Evolutionary conservation across 1,140 invertebrate species (phyloP).

Genomic region (Trinorchestia longiramus): DNA sequence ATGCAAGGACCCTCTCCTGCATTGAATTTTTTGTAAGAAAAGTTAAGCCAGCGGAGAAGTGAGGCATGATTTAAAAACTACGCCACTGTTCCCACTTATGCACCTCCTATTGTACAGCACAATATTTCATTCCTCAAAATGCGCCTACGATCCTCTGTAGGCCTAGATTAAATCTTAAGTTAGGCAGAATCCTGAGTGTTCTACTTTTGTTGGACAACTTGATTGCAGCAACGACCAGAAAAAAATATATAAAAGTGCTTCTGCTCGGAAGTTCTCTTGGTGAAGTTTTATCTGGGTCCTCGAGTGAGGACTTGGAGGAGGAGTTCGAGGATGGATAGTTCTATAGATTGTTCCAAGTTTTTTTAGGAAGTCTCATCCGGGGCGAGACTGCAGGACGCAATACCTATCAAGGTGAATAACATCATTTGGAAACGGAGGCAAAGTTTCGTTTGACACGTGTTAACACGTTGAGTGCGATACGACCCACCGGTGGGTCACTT

Average conservation of each 20-base stretch:
- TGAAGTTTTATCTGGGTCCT: conserved; percentile 41
- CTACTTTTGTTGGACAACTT: conserved; percentile 42
- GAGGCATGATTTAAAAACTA: background rate
- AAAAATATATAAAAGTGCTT: conserved; percentile 36
- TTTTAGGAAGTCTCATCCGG: background rate
- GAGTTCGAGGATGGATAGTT: conserved; percentile 37
- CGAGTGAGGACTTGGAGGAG: conserved; percentile 38
- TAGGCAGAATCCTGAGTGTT: conserved; percentile 35
- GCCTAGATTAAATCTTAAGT: conserved; percentile 36
- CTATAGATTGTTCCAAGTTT: conserved; percentile 18
- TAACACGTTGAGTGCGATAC: no score
- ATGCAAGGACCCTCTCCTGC: background rate
- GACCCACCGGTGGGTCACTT: no score
- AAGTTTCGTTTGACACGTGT: no score
- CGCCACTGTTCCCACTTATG: background rate
- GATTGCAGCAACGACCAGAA: conserved; percentile 24
- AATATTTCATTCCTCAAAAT: background rate
- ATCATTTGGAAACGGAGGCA: no score
- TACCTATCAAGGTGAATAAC: background rate
- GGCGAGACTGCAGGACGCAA: background rate
- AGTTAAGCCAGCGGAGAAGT: background rate
- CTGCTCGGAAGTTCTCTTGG: conserved; percentile 33
- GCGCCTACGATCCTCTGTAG: background rate
- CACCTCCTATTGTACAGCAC: background rate
- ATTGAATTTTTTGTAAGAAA: background rate